phyloP scores from a whole-genome alignment of 2,888 invertebrate genomes.

The Agrotis exclamationis region DNA sequence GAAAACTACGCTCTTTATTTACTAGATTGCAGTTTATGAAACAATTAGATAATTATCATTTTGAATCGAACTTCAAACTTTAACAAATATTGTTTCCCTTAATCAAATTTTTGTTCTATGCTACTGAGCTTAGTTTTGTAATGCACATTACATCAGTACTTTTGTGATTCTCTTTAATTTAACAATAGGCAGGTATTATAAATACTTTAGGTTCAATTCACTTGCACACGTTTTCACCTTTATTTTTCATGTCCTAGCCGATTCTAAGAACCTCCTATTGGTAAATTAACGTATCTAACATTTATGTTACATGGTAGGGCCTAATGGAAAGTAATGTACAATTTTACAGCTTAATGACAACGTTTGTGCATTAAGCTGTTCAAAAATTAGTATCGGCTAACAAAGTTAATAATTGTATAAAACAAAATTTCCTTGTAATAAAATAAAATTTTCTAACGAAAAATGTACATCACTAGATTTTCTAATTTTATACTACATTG shows the following conservation, averaged over 20 bases:
- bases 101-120: neutral
- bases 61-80: neutral
- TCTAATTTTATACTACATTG: slow-evolving; percentile 57
- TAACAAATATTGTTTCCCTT: neutral
- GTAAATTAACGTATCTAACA: slow-evolving; percentile 8
- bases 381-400: slow-evolving; percentile 7
- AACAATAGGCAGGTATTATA: slow-evolving; percentile 12
- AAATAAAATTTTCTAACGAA: slow-evolving; percentile 42
- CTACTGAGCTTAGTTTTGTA: slow-evolving; percentile 7
- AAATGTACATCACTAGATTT: slow-evolving; percentile 56
- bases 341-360: neutral
- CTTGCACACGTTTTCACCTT: neutral
- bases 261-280: slow-evolving; percentile 9
- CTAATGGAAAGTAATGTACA: slow-evolving; percentile 4
- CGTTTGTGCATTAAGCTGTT: slow-evolving; percentile 15
- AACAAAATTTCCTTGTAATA: slow-evolving; percentile 12
- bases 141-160: slow-evolving; percentile 14
- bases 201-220: slow-evolving; percentile 11
- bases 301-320: neutral
- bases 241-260: neutral
- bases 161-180: slow-evolving; percentile 11
- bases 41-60: neutral
- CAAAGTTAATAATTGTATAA: neutral
- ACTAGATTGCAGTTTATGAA: neutral
- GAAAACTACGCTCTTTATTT: neutral